Base-by-base conservation (phyloP, 2,888 invertebrate genomes). In the Prenolepis imparis region DNA sequence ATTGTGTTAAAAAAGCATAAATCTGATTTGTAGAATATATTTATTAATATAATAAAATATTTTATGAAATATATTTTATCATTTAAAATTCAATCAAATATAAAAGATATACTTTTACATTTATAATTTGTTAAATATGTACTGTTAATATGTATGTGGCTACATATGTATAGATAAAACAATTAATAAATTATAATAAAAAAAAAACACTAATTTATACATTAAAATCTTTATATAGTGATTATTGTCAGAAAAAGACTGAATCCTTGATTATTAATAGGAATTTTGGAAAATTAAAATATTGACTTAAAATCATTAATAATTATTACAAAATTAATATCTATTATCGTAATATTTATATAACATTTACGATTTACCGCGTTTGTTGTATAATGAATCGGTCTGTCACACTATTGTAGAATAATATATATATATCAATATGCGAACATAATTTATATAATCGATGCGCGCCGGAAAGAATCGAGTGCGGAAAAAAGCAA, bases 401-500 rank as follows among this genome's bases (percentile, higher is more conserved):
- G n/a, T 68, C 39, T 28, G 15, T 77, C n/a, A 41, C 24, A 55
- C 15, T 24, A 8, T 57, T 78, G 15, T 2, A 36, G 9, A 44
- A 32, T 32, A 78, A 59, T 72, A n/a, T n/a, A n/a, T n/a, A n/a
- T 28, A 32, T 59, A 59, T 59, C 32, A 44, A 59, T 44, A 39
- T 36, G 32, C 59, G 41, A 24, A 44, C 24, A 70, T 9, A 48
- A 78, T 72, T 59, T 48, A 78, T 18, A 18, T 36, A 70, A 36
- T 12, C 11, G 55, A 9, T 24, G 21, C 24, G 18, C 59, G 24
- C 66, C 28, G 21, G 36, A 61, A 72, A 59, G 72, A 72, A 70
- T 78, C 32, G 41, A 32, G 21, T 28, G 77, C 28, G 44, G 21
- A 44, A 52, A 39, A 32, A 59, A n/a, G 83, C 44, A 61, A 67